phyloP scores from a whole-genome alignment of 2,797 vertebrate species.

The Petrocephalus schoutedeni region DNA sequence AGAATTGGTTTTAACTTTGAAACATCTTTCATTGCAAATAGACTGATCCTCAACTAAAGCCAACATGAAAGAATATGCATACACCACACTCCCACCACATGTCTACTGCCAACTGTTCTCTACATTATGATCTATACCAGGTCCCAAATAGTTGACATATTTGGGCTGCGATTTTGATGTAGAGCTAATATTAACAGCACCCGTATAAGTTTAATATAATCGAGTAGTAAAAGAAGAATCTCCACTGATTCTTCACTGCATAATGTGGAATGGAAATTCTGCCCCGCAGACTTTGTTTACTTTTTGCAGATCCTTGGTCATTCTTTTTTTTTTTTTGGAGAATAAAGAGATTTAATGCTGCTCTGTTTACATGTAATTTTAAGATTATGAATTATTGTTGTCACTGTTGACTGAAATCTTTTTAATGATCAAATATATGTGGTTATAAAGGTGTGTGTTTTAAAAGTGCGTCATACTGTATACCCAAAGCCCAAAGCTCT shows the following conservation, averaged over 20 bases:
- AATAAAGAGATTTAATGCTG: background rate
- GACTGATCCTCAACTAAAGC: background rate
- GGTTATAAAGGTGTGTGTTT: background rate
- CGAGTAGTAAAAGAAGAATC: too few relatives aligned
- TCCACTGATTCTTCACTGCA: background rate
- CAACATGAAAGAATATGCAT: background rate
- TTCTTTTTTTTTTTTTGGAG: background rate
- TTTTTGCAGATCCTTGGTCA: background rate
- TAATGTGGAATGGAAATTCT: background rate
- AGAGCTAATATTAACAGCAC: too few relatives aligned
- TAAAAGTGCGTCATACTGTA: background rate
- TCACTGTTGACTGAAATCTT: background rate
- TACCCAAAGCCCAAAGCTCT: background rate
- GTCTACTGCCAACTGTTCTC: background rate
- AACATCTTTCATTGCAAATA: background rate
- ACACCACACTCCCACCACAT: background rate
- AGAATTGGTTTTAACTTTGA: background rate
- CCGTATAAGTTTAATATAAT: too few relatives aligned
- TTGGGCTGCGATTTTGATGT: too few relatives aligned
- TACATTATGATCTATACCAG: background rate
- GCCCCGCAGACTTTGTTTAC: background rate
- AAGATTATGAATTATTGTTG: background rate
- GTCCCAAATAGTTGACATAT: too few relatives aligned
- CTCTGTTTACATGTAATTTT: background rate
- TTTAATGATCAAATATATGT: background rate